These are phyloP conservation scores for Elmis aenea DNA, from an alignment of 2,888 invertebrate species.

Conservation along the genomic window DNA sequence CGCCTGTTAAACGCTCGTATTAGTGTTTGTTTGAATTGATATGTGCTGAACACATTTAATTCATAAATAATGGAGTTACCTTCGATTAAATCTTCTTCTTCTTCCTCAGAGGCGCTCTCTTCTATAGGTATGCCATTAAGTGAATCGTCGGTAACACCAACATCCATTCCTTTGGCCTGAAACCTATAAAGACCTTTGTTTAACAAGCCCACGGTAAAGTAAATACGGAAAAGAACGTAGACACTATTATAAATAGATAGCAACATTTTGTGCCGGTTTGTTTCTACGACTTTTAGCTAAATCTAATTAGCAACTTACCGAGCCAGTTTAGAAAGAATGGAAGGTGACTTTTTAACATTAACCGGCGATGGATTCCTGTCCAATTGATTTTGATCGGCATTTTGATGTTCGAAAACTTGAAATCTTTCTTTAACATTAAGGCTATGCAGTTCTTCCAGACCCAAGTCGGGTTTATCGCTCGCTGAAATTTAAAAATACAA, in stretches of 20 bases:
- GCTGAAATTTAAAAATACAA: constrained; percentile 52
- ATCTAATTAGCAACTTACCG: constrained; percentile 52
- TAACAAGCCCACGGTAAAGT: neutral
- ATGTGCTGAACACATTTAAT: too few relatives aligned
- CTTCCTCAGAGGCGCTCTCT: constrained; percentile 64
- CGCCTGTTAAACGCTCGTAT: too few relatives aligned
- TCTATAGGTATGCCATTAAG: constrained; percentile 70
- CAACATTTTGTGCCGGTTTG: too few relatives aligned
- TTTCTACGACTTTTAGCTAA: neutral
- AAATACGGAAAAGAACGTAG: too few relatives aligned
- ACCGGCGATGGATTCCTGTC: constrained; percentile 51
- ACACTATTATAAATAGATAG: neutral
- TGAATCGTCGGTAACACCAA: constrained; percentile 71
- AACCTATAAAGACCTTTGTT: constrained; percentile 47
- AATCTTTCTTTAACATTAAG: constrained; percentile 81
- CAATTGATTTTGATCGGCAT: constrained; percentile 37
- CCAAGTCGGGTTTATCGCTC: constrained; percentile 80
- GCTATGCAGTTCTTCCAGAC: constrained; percentile 74
- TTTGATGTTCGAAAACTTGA: constrained; percentile 72
- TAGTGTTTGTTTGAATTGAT: too few relatives aligned
- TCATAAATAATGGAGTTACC: too few relatives aligned
- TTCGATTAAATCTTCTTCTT: constrained; percentile 49
- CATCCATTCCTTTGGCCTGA: constrained; percentile 77
- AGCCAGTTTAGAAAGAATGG: constrained; percentile 74
- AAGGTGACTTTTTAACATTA: constrained; percentile 63